A percentile compares a stretch with the other conserved stretches of the same genome.
phyloP scores from a whole-genome alignment of 2,113 vertebrate genomes.

The Connochaetes taurinus region DNA sequence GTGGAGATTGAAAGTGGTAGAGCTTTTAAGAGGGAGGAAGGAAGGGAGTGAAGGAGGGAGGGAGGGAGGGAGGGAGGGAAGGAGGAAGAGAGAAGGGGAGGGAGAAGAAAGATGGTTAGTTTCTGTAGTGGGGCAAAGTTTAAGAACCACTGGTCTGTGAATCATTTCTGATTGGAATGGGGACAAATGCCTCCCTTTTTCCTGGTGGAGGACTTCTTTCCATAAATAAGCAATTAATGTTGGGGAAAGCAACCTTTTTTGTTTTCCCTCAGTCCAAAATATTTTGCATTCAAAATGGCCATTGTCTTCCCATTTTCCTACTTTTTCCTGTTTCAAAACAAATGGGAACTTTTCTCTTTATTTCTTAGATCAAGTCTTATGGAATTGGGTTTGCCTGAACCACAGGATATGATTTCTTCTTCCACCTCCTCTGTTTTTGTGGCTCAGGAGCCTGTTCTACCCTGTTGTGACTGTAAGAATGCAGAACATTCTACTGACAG shows the following conservation, averaged over 20 bases:
- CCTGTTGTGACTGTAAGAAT: conserved; percentile 6
- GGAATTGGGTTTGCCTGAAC: neutral
- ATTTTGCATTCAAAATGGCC: conserved; percentile 26
- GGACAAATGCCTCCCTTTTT: neutral
- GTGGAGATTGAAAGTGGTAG: neutral
- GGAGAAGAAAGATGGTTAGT: neutral
- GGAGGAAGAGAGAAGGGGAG: neutral
- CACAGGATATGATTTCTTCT: conserved; percentile 12
- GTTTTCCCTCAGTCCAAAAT: neutral
- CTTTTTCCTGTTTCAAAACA: neutral
- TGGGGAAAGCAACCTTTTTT: neutral
- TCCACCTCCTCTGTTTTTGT: neutral
- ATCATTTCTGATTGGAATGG: conserved; percentile 9
- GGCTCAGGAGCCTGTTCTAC: neutral
- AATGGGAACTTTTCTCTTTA: conserved; percentile 47
- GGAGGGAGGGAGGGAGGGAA: neutral
- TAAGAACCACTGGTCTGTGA: neutral
- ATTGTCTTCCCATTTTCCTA: neutral
- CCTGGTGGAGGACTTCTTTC: neutral
- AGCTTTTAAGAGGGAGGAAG: neutral
- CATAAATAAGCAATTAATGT: neutral
- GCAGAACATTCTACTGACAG: neutral
- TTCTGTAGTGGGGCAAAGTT: neutral
- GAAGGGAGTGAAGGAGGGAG: neutral
- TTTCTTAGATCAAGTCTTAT: conserved; percentile 48